Evolutionary conservation across 2,888 invertebrate species (phyloP).

Genomic region (Lasioglossum zephyrum): DNA sequence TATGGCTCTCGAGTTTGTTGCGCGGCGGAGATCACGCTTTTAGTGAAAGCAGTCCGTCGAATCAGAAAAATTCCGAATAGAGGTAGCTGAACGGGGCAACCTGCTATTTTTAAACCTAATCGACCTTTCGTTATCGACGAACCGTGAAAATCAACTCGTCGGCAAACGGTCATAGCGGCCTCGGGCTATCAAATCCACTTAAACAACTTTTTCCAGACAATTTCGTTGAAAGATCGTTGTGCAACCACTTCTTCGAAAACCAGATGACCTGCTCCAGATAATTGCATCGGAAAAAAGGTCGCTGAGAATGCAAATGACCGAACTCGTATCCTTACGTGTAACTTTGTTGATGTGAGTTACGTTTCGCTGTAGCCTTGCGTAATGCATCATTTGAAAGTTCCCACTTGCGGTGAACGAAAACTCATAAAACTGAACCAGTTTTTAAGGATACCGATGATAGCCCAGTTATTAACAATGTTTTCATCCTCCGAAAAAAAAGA

Average conservation of each 20-base stretch:
- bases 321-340: neutral
- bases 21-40: neutral
- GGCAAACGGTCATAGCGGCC: neutral
- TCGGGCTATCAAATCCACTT: neutral
- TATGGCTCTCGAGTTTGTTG: neutral
- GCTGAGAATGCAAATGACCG: neutral
- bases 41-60: neutral
- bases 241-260: neutral
- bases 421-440: neutral
- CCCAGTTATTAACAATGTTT: neutral
- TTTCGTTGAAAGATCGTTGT: neutral
- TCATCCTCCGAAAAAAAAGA: neutral
- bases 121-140: neutral
- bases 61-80: neutral
- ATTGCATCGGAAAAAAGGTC: neutral
- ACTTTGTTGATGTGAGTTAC: neutral
- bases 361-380: neutral
- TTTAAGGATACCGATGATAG: neutral
- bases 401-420: neutral
- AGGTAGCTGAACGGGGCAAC: neutral
- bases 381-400: neutral
- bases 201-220: neutral
- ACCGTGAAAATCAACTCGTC: neutral
- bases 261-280: constrained; percentile 4
- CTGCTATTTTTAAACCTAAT: neutral